Conservation (phyloP, 2,113 vertebrate genomes). For the Tragelaphus scriptus region DNA sequence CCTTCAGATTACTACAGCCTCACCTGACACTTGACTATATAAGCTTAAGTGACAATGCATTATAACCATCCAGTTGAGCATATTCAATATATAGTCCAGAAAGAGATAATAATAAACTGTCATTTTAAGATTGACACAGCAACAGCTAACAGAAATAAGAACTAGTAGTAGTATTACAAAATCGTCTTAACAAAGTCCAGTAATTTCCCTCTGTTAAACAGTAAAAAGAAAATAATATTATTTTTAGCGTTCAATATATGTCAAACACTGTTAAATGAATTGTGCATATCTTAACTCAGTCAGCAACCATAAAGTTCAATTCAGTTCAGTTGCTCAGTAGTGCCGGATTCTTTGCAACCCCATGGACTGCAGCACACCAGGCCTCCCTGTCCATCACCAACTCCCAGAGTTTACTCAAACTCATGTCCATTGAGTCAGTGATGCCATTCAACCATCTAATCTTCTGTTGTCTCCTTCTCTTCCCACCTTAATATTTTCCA, state of each 20-base stretch:
- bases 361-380: fast-evolving
- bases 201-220: not conserved
- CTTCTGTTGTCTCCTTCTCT: not conserved
- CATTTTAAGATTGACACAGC: not conserved
- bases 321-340: not conserved
- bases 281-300: not conserved
- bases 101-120: not conserved
- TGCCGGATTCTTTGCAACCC: not conserved
- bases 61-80: not conserved
- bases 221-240: not conserved
- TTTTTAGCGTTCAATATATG: not conserved
- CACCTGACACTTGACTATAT: not conserved
- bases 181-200: not conserved
- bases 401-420: not conserved
- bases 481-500: not conserved
- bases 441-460: not conserved
- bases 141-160: not conserved
- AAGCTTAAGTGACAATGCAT: not conserved
- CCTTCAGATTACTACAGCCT: too few species aligned
- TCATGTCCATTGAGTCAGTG: not conserved
- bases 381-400: not conserved
- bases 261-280: not conserved
- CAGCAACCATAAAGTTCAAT: not conserved
- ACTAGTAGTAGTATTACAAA: not conserved
- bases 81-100: not conserved